These are phyloP conservation scores for Dyspetes luteomarginatus DNA, from an alignment of 2,888 invertebrate species.

Conservation along the genomic window DNA sequence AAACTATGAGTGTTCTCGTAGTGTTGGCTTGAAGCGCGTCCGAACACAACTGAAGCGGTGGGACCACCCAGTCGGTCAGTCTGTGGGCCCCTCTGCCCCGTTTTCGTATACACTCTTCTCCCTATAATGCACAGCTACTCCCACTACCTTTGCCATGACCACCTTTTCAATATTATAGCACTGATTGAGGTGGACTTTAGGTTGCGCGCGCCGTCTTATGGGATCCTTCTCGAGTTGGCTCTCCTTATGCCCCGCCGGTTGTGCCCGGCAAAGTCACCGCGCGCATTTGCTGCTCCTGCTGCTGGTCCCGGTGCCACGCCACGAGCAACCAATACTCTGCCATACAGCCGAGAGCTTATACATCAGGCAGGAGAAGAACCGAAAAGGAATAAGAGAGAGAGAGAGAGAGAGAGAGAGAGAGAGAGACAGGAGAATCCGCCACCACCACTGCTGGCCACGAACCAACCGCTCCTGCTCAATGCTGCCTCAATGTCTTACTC, in stretches of 20 bases:
- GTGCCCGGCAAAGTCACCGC: background rate
- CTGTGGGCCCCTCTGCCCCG: slow-evolving; percentile 76
- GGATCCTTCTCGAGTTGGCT: slow-evolving; percentile 37
- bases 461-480: slow-evolving; percentile 66
- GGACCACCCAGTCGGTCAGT: slow-evolving; percentile 83
- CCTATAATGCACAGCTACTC: slow-evolving; percentile 78
- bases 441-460: background rate
- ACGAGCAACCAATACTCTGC: slow-evolving; percentile 4
- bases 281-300: slow-evolving; percentile 29
- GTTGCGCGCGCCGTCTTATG: slow-evolving; percentile 63
- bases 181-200: slow-evolving; percentile 81
- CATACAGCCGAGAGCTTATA: background rate
- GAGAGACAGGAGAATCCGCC: slow-evolving; percentile 32
- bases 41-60: slow-evolving; percentile 83
- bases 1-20: slow-evolving; percentile 66
- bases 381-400: slow-evolving; percentile 17
- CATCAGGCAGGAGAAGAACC: slow-evolving; percentile 19
- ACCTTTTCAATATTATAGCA: slow-evolving; percentile 73
- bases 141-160: slow-evolving; percentile 77
- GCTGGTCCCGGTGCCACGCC: slow-evolving; percentile 50
- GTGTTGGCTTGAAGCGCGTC: slow-evolving; percentile 83
- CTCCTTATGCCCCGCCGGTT: too few species aligned
- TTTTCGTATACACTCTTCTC: slow-evolving; percentile 80
- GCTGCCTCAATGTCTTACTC: slow-evolving; percentile 83
- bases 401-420: background rate